These are phyloP conservation scores for Bombus cullumanus DNA, from an alignment of 1,140 invertebrate genomes.

Conservation along the genomic window DNA sequence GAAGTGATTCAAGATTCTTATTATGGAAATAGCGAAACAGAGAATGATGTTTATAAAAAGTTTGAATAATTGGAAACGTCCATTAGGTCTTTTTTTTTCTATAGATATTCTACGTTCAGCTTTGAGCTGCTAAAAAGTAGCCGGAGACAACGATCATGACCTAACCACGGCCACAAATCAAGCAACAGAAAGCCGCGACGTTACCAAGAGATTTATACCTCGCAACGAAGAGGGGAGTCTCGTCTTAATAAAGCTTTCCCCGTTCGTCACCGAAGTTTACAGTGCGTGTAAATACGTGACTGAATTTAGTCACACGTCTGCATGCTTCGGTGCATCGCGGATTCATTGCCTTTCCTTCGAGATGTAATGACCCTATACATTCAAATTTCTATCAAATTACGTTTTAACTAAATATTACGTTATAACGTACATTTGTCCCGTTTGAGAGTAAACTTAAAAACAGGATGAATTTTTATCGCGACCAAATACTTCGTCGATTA, in stretches of 20 bases:
- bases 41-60: not conserved
- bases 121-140: not conserved
- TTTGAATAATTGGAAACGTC: not conserved
- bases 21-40: not conserved
- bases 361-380: not conserved
- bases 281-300: constrained; percentile 43
- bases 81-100: not conserved
- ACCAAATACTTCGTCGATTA: too few relatives aligned
- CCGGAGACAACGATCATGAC: constrained; percentile 14
- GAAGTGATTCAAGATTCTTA: not conserved
- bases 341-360: not conserved
- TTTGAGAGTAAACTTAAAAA: too few relatives aligned
- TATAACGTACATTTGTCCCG: too few relatives aligned
- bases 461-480: too few relatives aligned
- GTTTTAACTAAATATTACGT: too few relatives aligned
- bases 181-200: constrained; percentile 22
- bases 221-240: constrained; percentile 21
- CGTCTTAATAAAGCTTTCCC: constrained; percentile 40
- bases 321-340: constrained; percentile 11
- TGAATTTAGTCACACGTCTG: constrained; percentile 22
- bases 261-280: constrained; percentile 30
- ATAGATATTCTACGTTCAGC: not conserved
- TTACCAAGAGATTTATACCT: constrained; percentile 41
- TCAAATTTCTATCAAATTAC: not conserved
- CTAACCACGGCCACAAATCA: constrained; percentile 38